phyloP scores from a whole-genome alignment of 2,113 vertebrate species.

The Rhea pennata region DNA sequence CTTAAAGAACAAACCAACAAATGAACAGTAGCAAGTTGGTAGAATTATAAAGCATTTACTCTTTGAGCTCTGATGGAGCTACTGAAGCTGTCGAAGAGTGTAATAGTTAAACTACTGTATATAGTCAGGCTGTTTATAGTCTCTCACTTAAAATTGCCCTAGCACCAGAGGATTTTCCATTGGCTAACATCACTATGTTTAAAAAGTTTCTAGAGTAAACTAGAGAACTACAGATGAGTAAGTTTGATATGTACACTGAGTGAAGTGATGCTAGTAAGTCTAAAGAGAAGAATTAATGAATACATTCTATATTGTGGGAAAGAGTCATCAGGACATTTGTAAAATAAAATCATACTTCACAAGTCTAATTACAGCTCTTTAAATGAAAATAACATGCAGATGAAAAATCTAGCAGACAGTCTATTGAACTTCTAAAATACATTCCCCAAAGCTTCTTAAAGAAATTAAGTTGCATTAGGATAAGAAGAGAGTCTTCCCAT shows the following conservation, averaged over 20 bases:
- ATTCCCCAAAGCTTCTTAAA: background rate
- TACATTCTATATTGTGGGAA: background rate
- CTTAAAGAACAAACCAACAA: background rate
- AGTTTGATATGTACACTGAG: background rate
- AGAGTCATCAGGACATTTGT: background rate
- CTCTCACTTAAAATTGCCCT: background rate
- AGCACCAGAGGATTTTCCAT: background rate
- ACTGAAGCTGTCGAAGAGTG: background rate
- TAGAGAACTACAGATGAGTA: background rate
- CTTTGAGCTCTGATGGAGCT: background rate
- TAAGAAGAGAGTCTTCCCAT: background rate
- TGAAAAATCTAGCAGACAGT: background rate
- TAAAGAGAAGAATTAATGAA: background rate
- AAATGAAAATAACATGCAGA: background rate
- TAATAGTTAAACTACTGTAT: background rate
- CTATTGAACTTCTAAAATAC: background rate
- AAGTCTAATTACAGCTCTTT: background rate
- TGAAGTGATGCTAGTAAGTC: background rate
- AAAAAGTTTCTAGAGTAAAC: background rate
- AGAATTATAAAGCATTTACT: background rate
- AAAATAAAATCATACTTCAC: background rate
- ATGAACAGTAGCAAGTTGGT: background rate
- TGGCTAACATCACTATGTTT: background rate
- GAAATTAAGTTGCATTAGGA: background rate
- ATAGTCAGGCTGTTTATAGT: background rate